Percentiles rank a stretch among this genome's conserved stretches.
phyloP scores from a whole-genome alignment of 2,888 invertebrate species.

The Caenorhabditis wallacei region DNA sequence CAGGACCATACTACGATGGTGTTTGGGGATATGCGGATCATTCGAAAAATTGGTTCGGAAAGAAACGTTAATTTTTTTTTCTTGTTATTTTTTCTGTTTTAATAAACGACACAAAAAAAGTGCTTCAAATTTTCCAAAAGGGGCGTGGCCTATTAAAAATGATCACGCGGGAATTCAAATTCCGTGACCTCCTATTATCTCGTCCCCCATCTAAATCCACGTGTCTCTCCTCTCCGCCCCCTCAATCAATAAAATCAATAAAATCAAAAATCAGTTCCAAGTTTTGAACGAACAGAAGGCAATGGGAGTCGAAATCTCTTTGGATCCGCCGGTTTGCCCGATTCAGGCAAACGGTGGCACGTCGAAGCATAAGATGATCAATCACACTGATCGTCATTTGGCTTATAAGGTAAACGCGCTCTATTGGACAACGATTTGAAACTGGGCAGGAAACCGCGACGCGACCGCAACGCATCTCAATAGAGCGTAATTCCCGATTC shows the following conservation, averaged over 20 bases:
- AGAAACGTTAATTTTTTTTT: constrained; percentile 32
- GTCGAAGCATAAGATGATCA: constrained; percentile 63
- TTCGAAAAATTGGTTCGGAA: constrained; percentile 77
- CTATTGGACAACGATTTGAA: no score
- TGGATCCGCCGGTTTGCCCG: constrained; percentile 74
- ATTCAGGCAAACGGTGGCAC: constrained; percentile 61
- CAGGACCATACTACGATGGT: constrained; percentile 79
- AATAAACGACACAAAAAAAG: no score
- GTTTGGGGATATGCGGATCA: constrained; percentile 80
- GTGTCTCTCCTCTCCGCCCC: no score
- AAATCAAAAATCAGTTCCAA: constrained; percentile 1
- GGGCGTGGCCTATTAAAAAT: no score
- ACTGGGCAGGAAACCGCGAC: neutral
- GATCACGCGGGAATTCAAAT: no score
- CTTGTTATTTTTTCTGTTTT: constrained; percentile 15
- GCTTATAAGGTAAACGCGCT: constrained; percentile 72
- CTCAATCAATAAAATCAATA: neutral
- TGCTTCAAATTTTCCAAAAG: no score
- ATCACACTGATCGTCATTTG: constrained; percentile 69
- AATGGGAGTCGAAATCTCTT: constrained; percentile 65
- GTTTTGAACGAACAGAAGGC: neutral
- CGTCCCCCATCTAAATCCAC: no score
- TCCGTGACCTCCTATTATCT: no score
- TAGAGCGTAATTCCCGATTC: neutral
- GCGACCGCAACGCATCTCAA: neutral